Conservation (phyloP, 1,140 invertebrate genomes). For the Drosophila tristis region DNA sequence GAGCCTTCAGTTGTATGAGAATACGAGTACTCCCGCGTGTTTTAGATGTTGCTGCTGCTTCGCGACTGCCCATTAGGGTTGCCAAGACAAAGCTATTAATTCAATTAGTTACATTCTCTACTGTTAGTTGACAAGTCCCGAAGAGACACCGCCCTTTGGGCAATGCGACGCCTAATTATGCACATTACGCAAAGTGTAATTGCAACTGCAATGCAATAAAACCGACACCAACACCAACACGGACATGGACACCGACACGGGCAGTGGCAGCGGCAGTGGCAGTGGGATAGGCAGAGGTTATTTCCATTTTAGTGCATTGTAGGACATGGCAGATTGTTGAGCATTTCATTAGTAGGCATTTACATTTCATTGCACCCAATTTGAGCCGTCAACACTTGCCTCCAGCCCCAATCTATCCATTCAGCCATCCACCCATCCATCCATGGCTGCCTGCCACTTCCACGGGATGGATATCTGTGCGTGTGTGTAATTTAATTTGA, state of each 20-base stretch:
- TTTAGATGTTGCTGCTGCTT: slow-evolving; percentile 22
- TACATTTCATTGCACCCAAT: slow-evolving; percentile 74
- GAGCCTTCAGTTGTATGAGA: neutral
- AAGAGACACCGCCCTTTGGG: slow-evolving; percentile 9
- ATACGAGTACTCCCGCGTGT: slow-evolving; percentile 5
- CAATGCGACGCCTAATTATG: slow-evolving; percentile 61
- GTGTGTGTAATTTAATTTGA: slow-evolving; percentile 76
- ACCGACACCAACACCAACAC: slow-evolving; percentile 13
- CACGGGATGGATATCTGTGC: slow-evolving; percentile 10
- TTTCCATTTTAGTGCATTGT: neutral
- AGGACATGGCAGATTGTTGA: slow-evolving; percentile 36
- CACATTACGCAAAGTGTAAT: slow-evolving; percentile 64
- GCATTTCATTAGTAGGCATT: slow-evolving; percentile 76
- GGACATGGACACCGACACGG: no score
- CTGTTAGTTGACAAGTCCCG: slow-evolving; percentile 53
- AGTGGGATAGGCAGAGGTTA: neutral
- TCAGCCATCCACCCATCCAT: neutral
- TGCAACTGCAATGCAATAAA: slow-evolving; percentile 23
- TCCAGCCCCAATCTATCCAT: neutral
- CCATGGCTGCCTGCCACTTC: neutral
- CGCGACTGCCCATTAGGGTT: slow-evolving; percentile 67
- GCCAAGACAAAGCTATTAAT: slow-evolving; percentile 76
- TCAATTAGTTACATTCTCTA: slow-evolving; percentile 68
- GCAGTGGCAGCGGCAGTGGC: no score
- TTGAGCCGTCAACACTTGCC: slow-evolving; percentile 62